A percentile compares a stretch with the other conserved stretches of the same genome.
phyloP scores from a whole-genome alignment of 1,140 invertebrate genomes.

The Brachystomella parvula region DNA sequence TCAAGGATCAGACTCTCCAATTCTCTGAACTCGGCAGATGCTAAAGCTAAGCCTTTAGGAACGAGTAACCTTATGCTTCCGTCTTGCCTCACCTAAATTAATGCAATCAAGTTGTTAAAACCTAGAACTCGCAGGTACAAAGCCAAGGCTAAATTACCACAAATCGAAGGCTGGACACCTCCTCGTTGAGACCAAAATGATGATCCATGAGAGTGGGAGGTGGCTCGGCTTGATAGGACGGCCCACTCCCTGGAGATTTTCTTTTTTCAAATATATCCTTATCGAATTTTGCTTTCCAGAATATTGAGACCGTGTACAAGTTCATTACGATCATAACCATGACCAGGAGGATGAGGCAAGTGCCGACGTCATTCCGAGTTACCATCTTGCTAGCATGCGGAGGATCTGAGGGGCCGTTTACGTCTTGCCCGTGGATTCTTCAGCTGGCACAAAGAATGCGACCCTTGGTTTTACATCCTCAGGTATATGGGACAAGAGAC shows the following conservation, averaged over 20 bases:
- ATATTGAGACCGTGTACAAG: conserved; percentile 15
- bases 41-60: too few species aligned
- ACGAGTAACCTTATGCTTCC: too few species aligned
- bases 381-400: not conserved
- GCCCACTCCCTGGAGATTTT: not conserved
- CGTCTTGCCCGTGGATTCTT: not conserved
- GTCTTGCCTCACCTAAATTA: too few species aligned
- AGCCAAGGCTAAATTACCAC: not conserved
- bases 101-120: not conserved
- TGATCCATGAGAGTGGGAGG: not conserved
- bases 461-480: not conserved
- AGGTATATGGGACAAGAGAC: not conserved
- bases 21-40: not conserved
- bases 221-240: too few species aligned
- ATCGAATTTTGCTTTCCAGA: not conserved
- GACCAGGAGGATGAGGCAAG: conserved; percentile 11
- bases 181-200: not conserved
- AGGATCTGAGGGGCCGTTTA: not conserved
- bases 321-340: conserved; percentile 24
- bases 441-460: not conserved
- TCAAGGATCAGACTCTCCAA: not conserved
- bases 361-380: not conserved
- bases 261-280: not conserved
- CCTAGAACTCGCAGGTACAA: not conserved
- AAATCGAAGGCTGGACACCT: not conserved